Base-by-base conservation (phyloP, 2,113 vertebrate species). In the Clupea harengus region DNA sequence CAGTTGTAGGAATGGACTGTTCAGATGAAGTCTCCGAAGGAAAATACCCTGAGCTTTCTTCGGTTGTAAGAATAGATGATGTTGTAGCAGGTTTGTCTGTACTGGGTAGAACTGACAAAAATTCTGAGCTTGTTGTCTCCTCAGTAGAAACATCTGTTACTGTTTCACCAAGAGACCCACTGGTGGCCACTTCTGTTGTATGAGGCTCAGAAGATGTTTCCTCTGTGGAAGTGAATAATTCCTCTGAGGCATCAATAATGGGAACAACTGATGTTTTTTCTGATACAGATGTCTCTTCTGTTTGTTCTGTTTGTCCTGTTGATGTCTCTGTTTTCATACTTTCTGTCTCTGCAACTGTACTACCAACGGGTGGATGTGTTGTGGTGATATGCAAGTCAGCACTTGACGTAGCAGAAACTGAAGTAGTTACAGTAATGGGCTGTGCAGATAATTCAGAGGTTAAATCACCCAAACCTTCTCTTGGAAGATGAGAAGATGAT, bases 41-140 rank as follows among this genome's bases (percentile, higher is more conserved):
- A 8, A 47, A 44, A 22, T 45, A 18, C 22, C 32, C 13, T 47
- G 81, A 67, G n/a, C 64, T 7, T 67, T 67, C 64, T 8, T 67
- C 64, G 0, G 25, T 28, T 28, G n/a, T n/a, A 2, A 6, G 8
- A n/a, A 28, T 7, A 28, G 64, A 28, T 25, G 6, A 28, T 67
- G 64, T 6, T 25, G 64, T n/a, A 67, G 22, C 3, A 9, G 22
- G 64, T 28, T 67, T 28, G 22, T 25, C n/a, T 67, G 64, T 67
- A 9, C 25, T 67, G 64, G n/a, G 25, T 5, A 25, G 22, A 67
- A 67, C n/a, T 67, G 64, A 67, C 1, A 67, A 6, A 0, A 67
- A 28, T 44, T 86, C 81, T 54, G 67, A 85, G 22, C 72, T 81
- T 9, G 47, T 45, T 75, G 22, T 18, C 81, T 85, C 39, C 46